Percentiles rank a stretch among this genome's conserved stretches.
These are phyloP conservation scores for Otocyon megalotis DNA, from an alignment of 2,113 vertebrate species.

Conservation along the genomic window DNA sequence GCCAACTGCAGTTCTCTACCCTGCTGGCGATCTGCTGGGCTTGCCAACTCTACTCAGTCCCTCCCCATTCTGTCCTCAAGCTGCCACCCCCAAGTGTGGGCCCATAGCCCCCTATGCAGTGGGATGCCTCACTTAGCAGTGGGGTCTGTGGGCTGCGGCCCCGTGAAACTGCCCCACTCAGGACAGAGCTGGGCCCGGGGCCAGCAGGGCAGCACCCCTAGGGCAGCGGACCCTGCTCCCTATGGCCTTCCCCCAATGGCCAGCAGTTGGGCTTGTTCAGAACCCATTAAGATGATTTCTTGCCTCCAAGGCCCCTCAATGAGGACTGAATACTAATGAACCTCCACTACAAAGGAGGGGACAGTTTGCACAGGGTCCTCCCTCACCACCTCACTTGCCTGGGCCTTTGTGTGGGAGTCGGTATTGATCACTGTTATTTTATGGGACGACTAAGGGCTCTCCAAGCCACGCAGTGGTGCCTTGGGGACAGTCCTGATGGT, in stretches of 20 bases:
- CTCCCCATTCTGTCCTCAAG: neutral
- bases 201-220: neutral
- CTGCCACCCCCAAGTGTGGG: neutral
- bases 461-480: accelerated
- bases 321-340: slow-evolving; percentile 61
- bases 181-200: neutral
- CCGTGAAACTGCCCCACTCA: slow-evolving; percentile 34
- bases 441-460: neutral
- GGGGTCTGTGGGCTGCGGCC: slow-evolving; percentile 40
- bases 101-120: neutral
- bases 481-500: neutral
- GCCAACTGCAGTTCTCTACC: neutral
- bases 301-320: slow-evolving; percentile 10
- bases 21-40: neutral
- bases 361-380: too few species aligned
- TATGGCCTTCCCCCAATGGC: neutral
- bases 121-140: neutral
- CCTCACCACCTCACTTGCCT: neutral
- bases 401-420: neutral
- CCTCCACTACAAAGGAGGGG: neutral
- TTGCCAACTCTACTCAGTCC: neutral
- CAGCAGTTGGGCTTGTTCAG: slow-evolving; percentile 66
- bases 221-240: neutral
- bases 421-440: neutral
- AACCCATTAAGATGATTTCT: slow-evolving; percentile 59